These are phyloP conservation scores for Microtus oregoni DNA, from an alignment of 2,113 vertebrate genomes.

Conservation along the genomic window DNA sequence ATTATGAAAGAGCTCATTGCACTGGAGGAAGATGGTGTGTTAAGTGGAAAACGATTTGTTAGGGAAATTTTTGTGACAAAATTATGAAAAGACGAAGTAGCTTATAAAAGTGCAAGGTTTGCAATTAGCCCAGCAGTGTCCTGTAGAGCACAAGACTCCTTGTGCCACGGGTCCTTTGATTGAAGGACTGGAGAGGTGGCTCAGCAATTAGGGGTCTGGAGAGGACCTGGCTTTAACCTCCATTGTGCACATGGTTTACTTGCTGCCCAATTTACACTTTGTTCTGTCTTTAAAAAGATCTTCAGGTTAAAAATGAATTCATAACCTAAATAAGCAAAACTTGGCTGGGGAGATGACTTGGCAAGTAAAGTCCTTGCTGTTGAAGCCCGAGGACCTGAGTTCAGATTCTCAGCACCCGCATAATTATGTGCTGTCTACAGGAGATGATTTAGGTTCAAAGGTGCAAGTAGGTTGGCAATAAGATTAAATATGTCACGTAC, in stretches of 20 bases:
- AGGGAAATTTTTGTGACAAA: neutral
- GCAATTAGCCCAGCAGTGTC: neutral
- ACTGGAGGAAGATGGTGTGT: neutral
- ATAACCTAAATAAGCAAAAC: neutral
- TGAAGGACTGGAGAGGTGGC: neutral
- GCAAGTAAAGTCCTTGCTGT: neutral
- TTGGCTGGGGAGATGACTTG: neutral
- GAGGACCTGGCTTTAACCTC: neutral
- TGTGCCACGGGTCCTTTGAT: neutral
- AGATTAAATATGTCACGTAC: neutral
- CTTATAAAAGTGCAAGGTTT: neutral
- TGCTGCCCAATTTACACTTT: neutral
- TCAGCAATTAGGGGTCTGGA: neutral
- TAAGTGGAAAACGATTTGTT: neutral
- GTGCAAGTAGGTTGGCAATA: no score
- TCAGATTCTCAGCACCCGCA: neutral
- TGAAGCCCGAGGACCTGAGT: neutral
- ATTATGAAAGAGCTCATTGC: neutral
- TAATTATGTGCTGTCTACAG: neutral
- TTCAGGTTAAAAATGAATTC: neutral
- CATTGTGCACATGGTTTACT: no score
- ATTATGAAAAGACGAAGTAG: neutral
- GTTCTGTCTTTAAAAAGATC: neutral
- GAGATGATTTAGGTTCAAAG: no score
- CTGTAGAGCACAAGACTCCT: neutral